Evolutionary conservation across 2,888 invertebrate species (phyloP), one percentile per base, ranked within the genome.

Genomic region (Frankliniella intonsa): DNA sequence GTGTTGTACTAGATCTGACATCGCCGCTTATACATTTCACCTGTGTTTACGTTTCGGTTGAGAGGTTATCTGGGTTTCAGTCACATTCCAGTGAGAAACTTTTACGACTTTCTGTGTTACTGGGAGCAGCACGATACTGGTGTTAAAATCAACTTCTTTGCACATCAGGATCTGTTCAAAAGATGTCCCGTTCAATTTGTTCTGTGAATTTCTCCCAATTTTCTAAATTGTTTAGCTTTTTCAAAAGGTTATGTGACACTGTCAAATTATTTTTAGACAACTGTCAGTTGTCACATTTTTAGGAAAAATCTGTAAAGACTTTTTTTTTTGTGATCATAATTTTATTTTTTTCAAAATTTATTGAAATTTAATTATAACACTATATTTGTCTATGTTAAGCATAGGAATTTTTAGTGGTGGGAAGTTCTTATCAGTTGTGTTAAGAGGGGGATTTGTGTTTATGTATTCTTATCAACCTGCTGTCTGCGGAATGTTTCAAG

Each of bases 11-110:
- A 12, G 11, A 25, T 76, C 25, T 76, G 69, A 76, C 69, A 76
- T 9, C 25, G 55, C 25, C 22, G 5, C 25, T 25, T 25, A 12
- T 10, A 9, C 22, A 12, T 76, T 76, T 76, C 69, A 76, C 69
- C 69, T 76, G 69, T 76, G 69, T 76, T 76, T 76, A 76, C 69
- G 69, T 76, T 25, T 76, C 69, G 69, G 69, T 76, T 76, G 69
- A 76, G 69, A 76, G 69, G 69, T 76, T 76, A 76, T 76, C 69
- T 76, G 69, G 69, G 69, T 76, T 76, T 76, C 69, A 25, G 69
- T 25, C 69, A 76, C 69, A 76, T 76, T 76, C 25, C 25, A 76
- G 69, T 12, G 25, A 25, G 69, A 76, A 76, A 22, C 69, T 76
- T 76, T 8, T 76, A 11, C 25, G 22, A 25, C 22, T 25, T 25